Evolutionary conservation across 2,888 invertebrate genomes (phyloP).

Genomic region (Drosophila mettleri): DNA sequence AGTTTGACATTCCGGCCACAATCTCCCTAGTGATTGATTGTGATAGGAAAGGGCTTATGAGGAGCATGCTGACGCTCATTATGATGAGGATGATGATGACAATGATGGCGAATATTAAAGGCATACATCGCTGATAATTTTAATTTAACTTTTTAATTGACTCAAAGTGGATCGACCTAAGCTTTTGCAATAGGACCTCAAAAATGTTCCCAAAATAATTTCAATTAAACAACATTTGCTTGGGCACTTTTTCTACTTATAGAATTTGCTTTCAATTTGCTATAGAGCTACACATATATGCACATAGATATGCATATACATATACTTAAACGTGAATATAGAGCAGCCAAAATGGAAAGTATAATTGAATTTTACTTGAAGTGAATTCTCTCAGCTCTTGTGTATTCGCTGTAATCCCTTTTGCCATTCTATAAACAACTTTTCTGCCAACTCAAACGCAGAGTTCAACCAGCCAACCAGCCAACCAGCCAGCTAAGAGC

Average conservation of each 20-base stretch:
- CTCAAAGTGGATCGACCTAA: conserved; percentile 26
- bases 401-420: conserved; percentile 16
- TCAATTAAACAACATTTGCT: conserved; percentile 38
- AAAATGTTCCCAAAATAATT: conserved; percentile 24
- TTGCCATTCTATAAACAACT: conserved; percentile 39
- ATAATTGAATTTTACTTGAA: conserved; percentile 26
- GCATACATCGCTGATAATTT: conserved; percentile 44
- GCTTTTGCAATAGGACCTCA: conserved; percentile 8
- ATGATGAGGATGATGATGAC: conserved; percentile 20
- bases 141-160: conserved; percentile 75
- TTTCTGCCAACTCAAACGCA: conserved; percentile 48
- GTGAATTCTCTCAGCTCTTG: conserved; percentile 7
- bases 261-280: conserved; percentile 14
- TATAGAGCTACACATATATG: neutral
- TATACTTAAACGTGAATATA: neutral
- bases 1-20: conserved; percentile 21
- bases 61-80: conserved; percentile 12
- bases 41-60: conserved; percentile 37
- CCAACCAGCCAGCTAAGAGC: conserved; percentile 12
- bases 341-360: conserved; percentile 7
- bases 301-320: neutral
- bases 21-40: conserved; percentile 29
- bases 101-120: conserved; percentile 23
- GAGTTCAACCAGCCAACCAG: conserved; percentile 32
- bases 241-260: conserved; percentile 21